Conservation (phyloP, 2,888 invertebrate genomes). For the Xanthia togata region DNA sequence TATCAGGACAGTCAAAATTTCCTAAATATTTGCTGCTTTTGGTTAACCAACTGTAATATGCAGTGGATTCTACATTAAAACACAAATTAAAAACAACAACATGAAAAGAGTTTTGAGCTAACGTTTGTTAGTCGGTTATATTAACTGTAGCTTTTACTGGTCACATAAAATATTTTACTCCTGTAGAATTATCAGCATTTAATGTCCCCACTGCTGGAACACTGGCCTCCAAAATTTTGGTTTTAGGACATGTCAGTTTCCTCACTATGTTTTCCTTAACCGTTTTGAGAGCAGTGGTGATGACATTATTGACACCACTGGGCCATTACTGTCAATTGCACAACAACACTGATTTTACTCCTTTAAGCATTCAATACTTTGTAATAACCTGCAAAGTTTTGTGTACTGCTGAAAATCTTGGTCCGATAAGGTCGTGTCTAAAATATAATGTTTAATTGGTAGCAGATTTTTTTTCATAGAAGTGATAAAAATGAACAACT, state of each 20-base stretch:
- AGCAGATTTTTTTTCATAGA: no score
- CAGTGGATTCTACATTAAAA: constrained; percentile 24
- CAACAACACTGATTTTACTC: no score
- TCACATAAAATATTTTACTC: not conserved
- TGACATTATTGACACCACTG: no score
- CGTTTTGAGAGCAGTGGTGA: no score
- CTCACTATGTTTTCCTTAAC: no score
- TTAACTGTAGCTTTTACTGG: not conserved
- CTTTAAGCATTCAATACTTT: not conserved
- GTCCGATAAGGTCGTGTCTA: not conserved
- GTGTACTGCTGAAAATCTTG: not conserved
- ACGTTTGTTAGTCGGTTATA: constrained; percentile 15
- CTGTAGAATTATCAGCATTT: no score
- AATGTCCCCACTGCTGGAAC: no score
- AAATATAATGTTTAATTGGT: no score
- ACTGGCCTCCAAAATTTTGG: no score
- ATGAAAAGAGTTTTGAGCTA: constrained; percentile 4
- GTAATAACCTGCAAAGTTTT: not conserved
- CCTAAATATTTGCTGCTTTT: constrained; percentile 16
- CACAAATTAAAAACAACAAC: constrained; percentile 22
- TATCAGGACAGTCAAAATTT: not conserved
- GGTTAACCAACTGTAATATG: not conserved
- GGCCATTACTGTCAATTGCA: no score
- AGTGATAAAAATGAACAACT: no score
- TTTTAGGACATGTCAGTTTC: no score